Evolutionary conservation across 1,140 invertebrate species (phyloP), one percentile per base, ranked within the genome.

Genomic region (Cylas formicarius): DNA sequence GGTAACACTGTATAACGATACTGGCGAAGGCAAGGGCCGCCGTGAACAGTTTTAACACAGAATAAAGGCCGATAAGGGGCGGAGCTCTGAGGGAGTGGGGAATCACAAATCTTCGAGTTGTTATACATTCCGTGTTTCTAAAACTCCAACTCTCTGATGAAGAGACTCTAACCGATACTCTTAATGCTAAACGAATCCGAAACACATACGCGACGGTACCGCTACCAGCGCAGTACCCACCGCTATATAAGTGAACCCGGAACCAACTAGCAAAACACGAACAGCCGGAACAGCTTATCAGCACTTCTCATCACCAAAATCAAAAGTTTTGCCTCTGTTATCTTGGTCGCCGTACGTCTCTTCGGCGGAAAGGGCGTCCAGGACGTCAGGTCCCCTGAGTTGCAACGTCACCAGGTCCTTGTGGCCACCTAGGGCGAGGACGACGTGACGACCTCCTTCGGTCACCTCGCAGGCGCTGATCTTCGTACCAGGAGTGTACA

Each of bases 401-500:
- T 77, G 68, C 3, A 88, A 67, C 33, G 81, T 81, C 1, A 82
- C 65, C 14, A 87, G 69, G 22, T 76, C 69, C 41, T 71, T 67
- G 44, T 70, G 69, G 55, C 76, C 75, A 50, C 78, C 76, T 22
- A 80, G 54, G 7, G 77, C 85, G 38, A 90, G 65, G 0, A 86
- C 75, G 1, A 90, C 72, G 27, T 77, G 72, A 14, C 75, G 71
- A 0, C 87, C 88, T 34, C 82, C 78, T 22, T 77, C 69, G 5
- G 81, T 73, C 11, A 90, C 72, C 58, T 87, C 81, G 59, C 84
- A 86, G 1, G 83, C 81, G 14, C 77, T 81, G 33, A 90, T 81
- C 19, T 76, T 73, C 42, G 75, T 68, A 49, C 82, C 74, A 16
- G 87, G 80, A 5, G 84, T 86, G 70, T 86, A 84, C 9, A 86